Conservation (phyloP, 1,140 invertebrate species). For the Aricia agestis region DNA sequence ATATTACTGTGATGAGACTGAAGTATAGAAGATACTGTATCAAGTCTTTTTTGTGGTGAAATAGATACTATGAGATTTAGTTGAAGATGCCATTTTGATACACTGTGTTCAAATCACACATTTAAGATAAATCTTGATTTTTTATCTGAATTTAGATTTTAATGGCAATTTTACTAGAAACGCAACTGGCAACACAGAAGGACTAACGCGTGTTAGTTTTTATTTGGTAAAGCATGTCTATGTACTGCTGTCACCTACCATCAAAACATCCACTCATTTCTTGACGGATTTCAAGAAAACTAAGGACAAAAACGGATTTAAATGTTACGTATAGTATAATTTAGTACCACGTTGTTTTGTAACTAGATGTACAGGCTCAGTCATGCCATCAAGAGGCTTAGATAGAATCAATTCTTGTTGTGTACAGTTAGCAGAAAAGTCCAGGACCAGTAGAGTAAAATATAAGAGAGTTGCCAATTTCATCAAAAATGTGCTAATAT, state of each 20-base stretch:
- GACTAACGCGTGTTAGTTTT: too few relatives aligned
- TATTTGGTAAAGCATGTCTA: too few relatives aligned
- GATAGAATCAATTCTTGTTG: slow-evolving; percentile 10
- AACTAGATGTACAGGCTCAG: slow-evolving; percentile 1
- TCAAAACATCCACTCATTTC: too few relatives aligned
- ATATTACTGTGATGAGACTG: slow-evolving; percentile 75
- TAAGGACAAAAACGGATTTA: neutral
- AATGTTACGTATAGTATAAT: neutral
- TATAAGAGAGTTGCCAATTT: neutral
- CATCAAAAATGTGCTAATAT: too few relatives aligned
- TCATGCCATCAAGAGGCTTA: slow-evolving; percentile 27
- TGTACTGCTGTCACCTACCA: too few relatives aligned
- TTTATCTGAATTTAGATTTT: too few relatives aligned
- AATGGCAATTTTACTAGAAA: too few relatives aligned
- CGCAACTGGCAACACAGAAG: too few relatives aligned
- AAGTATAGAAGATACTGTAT: slow-evolving; percentile 47
- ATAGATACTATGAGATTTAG: neutral
- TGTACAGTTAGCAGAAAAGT: neutral
- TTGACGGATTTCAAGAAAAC: neutral
- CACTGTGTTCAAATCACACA: neutral
- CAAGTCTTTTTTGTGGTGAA: slow-evolving; percentile 5
- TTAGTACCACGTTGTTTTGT: neutral
- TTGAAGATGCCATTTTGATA: neutral
- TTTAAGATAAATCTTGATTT: too few relatives aligned
- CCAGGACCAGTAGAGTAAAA: too few relatives aligned